Percentiles rank a stretch among this genome's conserved stretches.
phyloP scores from a whole-genome alignment of 2,113 vertebrate genomes.

The Colossoma macropomum region DNA sequence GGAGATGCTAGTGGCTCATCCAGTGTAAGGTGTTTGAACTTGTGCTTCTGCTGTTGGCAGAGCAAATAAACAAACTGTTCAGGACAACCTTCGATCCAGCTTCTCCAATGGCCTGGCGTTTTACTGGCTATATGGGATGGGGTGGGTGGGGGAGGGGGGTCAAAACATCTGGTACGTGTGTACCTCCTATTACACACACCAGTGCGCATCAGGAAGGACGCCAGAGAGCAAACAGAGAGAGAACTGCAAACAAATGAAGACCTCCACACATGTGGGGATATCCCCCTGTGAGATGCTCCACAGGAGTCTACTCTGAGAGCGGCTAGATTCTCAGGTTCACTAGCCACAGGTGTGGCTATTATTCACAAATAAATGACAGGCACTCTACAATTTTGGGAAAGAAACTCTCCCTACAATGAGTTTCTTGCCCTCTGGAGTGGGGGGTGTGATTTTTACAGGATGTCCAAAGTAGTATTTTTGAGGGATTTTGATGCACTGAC shows the following conservation, averaged over 20 bases:
- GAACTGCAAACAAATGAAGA: slow-evolving; percentile 43
- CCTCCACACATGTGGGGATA: slow-evolving; percentile 50
- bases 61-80: slow-evolving; percentile 23
- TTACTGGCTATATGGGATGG: background rate
- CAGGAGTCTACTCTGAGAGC: slow-evolving; percentile 13
- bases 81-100: background rate
- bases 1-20: background rate
- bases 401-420: background rate
- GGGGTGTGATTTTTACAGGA: no score
- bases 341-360: slow-evolving; percentile 11
- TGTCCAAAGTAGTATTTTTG: no score
- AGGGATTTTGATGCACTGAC: no score
- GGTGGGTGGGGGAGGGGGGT: background rate
- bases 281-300: background rate
- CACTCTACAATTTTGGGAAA: background rate
- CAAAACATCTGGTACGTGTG: slow-evolving; percentile 47
- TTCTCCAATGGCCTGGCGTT: background rate
- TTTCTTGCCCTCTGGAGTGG: background rate
- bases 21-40: slow-evolving; percentile 20
- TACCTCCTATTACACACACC: slow-evolving; percentile 22
- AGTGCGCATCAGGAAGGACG: slow-evolving; percentile 28
- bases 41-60: slow-evolving; percentile 5
- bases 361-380: background rate
- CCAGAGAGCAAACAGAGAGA: slow-evolving; percentile 30
- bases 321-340: slow-evolving; percentile 29